Base-by-base conservation (phyloP, 2,797 vertebrate species). In the Amniataba percoides region DNA sequence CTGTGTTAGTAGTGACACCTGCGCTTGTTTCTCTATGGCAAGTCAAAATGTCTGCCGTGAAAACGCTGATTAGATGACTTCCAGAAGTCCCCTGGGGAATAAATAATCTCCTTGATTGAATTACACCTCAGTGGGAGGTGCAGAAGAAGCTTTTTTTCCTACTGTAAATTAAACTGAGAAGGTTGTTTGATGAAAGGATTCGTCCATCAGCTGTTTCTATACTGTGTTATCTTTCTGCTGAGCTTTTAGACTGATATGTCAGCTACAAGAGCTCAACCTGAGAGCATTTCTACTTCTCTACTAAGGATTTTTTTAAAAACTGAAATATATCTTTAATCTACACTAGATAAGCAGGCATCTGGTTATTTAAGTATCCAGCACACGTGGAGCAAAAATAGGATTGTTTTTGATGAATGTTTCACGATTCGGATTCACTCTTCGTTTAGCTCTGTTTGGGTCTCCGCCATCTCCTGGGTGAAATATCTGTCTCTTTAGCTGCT, bases 21-120 rank as follows among this genome's bases (percentile, higher is more conserved):
- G 65, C 7, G 40, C 42, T 40, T 56, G 58, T 21, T 23, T 40
- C 11, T 3, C 18, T 13, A 10, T 15, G 14, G 2, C 23, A 18
- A n/a, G 45, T 63, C 71, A 55, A 31, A 74, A 23, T 42, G 53
- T 18, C 9, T 62, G 58, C 48, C 21, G 48, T 11, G 39, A 13
- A 71, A 45, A 63, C 25, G 40, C 10, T 34, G 6, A 36, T 58
- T 25, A 52, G 14, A 16, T 6, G 3, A 48, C n/a, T 34, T 34
- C 4, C 21, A 25, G 1, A 4, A 10, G 25, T 16, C 27, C 27
- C 40, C n/a, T 9, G 2, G 43, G 7, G 53, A 46, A 12, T 48
- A 21, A 40, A 61, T 40, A 2, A 40, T 27, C 9, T 15, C 2
- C 18, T 34, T 19, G 23, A 14, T 36, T 53, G 40, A 46, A 57